Conservation (phyloP, 2,888 invertebrate genomes). For the Dryomyza anilis region DNA sequence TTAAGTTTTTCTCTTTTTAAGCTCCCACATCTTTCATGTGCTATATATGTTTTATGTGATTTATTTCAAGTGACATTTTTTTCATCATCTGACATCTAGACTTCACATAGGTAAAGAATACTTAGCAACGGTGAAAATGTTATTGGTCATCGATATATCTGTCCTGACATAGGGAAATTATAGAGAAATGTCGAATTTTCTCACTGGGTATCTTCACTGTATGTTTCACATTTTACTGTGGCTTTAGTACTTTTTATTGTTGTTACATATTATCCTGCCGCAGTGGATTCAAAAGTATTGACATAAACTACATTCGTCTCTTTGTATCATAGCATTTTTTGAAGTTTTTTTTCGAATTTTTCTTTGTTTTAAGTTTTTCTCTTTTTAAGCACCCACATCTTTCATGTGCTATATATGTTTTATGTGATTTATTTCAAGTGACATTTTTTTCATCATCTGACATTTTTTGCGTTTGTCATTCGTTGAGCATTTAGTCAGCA, state of each 20-base stretch:
- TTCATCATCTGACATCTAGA: no score
- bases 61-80: no score
- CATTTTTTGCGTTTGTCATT: neutral
- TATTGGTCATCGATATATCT: no score
- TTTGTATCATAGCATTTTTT: neutral
- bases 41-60: no score
- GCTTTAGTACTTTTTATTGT: neutral
- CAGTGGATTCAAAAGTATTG: neutral
- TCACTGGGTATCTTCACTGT: neutral
- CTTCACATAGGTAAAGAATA: neutral
- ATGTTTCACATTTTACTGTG: neutral
- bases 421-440: no score
- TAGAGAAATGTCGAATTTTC: neutral
- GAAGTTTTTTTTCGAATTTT: neutral
- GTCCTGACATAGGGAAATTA: no score
- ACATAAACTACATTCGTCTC: neutral
- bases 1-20: no score
- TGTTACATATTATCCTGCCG: neutral
- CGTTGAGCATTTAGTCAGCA: neutral
- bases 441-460: no score
- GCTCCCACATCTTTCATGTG: no score
- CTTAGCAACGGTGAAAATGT: neutral
- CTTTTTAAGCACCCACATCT: no score
- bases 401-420: no score
- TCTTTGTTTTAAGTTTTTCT: no score